Evolutionary conservation across 1,140 invertebrate genomes (phyloP).

Genomic region (Medauroidea extradentata): DNA sequence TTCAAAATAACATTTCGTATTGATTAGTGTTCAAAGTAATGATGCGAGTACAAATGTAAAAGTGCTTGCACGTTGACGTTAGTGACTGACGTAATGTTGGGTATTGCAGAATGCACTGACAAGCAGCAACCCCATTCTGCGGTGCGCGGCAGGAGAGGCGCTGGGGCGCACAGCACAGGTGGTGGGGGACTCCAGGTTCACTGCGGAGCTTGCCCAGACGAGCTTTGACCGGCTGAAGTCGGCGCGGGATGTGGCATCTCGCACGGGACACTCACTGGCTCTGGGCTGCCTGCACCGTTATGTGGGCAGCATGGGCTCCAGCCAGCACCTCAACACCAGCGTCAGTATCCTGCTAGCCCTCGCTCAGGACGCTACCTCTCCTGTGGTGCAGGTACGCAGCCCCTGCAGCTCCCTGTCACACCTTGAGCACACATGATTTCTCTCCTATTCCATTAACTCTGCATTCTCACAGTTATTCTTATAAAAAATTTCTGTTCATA

Average conservation of each 20-base stretch:
- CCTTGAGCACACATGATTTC: too few species aligned
- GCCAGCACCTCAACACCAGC: constrained; percentile 87
- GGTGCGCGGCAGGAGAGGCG: constrained; percentile 83
- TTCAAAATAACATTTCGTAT: not conserved
- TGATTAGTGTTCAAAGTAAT: not conserved
- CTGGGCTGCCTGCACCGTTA: constrained; percentile 85
- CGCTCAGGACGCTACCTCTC: constrained; percentile 86
- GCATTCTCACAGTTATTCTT: too few species aligned
- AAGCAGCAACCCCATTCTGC: constrained; percentile 77
- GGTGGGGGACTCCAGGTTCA: constrained; percentile 77
- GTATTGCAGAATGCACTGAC: constrained; percentile 63
- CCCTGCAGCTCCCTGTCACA: not conserved
- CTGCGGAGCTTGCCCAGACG: constrained; percentile 84
- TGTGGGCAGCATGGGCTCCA: constrained; percentile 85
- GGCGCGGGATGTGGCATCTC: constrained; percentile 78
- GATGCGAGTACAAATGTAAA: too few species aligned
- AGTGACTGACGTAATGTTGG: too few species aligned
- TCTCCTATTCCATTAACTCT: too few species aligned
- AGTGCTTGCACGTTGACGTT: too few species aligned
- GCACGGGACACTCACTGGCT: constrained; percentile 90
- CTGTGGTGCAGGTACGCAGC: constrained; percentile 76
- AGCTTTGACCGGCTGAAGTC: constrained; percentile 88
- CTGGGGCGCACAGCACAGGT: constrained; percentile 87
- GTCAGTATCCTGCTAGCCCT: constrained; percentile 91
- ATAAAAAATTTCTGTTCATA: too few species aligned